These are phyloP conservation scores for Threskiornis aethiopicus DNA, from an alignment of 2,797 vertebrate genomes.

Conservation along the genomic window DNA sequence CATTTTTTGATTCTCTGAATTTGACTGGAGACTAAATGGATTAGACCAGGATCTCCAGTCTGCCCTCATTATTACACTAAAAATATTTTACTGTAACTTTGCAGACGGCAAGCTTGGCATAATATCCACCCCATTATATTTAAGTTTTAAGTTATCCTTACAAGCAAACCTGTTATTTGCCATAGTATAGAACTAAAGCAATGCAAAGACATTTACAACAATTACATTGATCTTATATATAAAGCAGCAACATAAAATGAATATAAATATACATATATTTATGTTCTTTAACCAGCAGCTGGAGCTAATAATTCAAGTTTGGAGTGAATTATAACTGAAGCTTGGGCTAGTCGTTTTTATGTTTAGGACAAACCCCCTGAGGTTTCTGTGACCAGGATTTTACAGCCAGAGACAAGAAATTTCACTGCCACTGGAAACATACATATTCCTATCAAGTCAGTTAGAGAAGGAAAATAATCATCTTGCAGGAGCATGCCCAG, in stretches of 20 bases:
- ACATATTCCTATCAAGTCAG: not conserved
- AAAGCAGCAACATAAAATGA: not conserved
- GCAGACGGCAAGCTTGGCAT: not conserved
- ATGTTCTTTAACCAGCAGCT: constrained; percentile 34
- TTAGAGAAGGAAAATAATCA: constrained; percentile 9
- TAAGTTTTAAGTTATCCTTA: not conserved
- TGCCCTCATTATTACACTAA: constrained; percentile 20
- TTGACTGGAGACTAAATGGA: not conserved
- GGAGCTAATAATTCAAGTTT: constrained; percentile 53
- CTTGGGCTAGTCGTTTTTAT: constrained; percentile 28
- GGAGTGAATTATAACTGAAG: constrained; percentile 49
- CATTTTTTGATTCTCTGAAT: constrained; percentile 17
- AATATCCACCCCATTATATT: not conserved
- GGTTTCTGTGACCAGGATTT: constrained; percentile 38
- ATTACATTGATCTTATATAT: not conserved
- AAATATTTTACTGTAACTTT: constrained; percentile 23
- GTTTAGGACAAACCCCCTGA: constrained; percentile 2
- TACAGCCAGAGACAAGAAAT: constrained; percentile 34
- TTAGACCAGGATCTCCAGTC: not conserved
- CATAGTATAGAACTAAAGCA: not conserved
- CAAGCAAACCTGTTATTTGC: not conserved
- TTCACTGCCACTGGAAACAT: constrained; percentile 22
- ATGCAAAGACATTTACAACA: constrained; percentile 8
- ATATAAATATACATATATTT: constrained; percentile 14
- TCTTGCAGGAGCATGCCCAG: not conserved